Evolutionary conservation across 2,113 vertebrate genomes (phyloP).

Genomic region (Megaceryle torquata): DNA sequence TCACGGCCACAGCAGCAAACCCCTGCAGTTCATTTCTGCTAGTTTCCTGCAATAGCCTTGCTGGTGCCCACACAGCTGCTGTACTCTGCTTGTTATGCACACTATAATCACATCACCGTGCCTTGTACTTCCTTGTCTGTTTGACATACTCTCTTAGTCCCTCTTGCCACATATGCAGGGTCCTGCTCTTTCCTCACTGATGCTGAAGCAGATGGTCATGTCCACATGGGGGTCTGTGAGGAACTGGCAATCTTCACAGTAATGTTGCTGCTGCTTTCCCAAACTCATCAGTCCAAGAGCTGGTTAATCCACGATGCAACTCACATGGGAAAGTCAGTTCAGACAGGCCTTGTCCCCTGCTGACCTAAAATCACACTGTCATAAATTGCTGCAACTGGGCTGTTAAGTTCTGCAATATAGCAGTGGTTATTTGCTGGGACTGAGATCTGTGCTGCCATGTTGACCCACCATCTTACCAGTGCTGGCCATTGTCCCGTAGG

Average conservation of each 20-base stretch:
- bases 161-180: not conserved
- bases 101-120: not conserved
- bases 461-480: not conserved
- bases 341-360: not conserved
- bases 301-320: not conserved
- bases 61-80: not conserved
- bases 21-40: not conserved
- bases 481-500: not conserved
- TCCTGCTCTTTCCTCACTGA: not conserved
- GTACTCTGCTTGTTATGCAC: not conserved
- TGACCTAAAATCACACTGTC: not conserved
- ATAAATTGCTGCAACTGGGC: not conserved
- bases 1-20: not conserved
- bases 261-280: not conserved
- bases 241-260: rapidly evolving
- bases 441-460: not conserved
- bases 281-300: not conserved
- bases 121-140: not conserved
- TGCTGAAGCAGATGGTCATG: not conserved
- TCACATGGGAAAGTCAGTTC: not conserved
- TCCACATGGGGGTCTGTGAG: not conserved
- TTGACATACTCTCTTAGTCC: not conserved
- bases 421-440: rapidly evolving
- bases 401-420: not conserved
- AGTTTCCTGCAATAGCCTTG: not conserved